Base-by-base conservation (phyloP, 2,888 invertebrate species). In the Onthophagus sagittarius region DNA sequence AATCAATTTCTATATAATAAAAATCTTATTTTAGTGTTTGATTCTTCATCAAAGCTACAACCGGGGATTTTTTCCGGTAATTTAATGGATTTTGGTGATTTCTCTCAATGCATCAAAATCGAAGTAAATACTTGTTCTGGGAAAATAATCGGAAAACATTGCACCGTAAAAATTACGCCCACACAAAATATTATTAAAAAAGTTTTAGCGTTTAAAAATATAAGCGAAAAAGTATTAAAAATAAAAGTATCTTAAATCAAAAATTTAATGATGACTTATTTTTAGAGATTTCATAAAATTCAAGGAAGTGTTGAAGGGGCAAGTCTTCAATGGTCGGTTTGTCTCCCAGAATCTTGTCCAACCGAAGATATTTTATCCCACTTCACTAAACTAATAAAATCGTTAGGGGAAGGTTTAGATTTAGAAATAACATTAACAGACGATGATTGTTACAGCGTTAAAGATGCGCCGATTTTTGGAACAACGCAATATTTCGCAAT, bases 11-110 rank as follows among this genome's bases (percentile, higher is more conserved):
- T 11, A 31, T 9, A 14, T 63, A 82, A 2, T 23, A 1, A 23
- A 23, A 23, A 23, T 82, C 39, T 11, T 6, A 32, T 71, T 74
- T 62, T 78, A 88, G 88, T 88, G 87, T 77, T 87, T 31, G 88
- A 88, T 78, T 81, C 88, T 0, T 85, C 86, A 1, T 86, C 87
- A 1, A 88, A 87, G 78, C 76, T 86, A 0, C 87, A 86, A 39
- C 81, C 85, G 6, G 87, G 87, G 2, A 75, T 88, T 13, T 77
- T 87, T 4, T 75, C 79, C 9, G 87, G 87, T 0, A 86, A 87
- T 76, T 75, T 84, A 5, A 80, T 84, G 14, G 85, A 86, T 74
- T 79, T 86, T 32, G 88, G 88, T 7, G 84, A 85, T 75, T 88
- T 83, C 79, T 84, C 85, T 73, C 85, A 88, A 79, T 88, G 88